Evolutionary conservation across 1,140 invertebrate species (phyloP), one percentile per base, ranked within the genome.

Genomic region (Archivesica marissinica): DNA sequence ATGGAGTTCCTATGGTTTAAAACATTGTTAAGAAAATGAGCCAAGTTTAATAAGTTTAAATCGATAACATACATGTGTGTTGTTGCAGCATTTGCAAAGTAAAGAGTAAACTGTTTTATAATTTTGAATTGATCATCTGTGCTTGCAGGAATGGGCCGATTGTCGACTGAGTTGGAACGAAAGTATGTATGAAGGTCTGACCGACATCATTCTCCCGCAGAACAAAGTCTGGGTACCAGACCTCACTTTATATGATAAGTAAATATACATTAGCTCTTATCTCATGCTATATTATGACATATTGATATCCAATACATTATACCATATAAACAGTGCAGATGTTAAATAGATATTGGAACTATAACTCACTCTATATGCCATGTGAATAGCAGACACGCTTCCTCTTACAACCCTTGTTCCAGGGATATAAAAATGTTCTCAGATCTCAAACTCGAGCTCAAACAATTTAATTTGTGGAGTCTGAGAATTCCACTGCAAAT

Each of bases 171-270:
- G 41, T 13, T 95, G 95, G 95, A 93, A 95, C 88, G 92, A 94
- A 4, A 81, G 82, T 25, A 90, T 95, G 25, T 95, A 93, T 89
- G 92, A 90, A 13, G 93, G 92, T n/a, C 87, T 95, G 9, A 91
- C 90, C 44, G 92, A 91, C n/a, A 90, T 95, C n/a, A 90, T 94
- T 4, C 85, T 95, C 9, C 95, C 95, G 1, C 94, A 93, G 70
- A 90, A 94, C 30, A 93, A 90, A 74, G 92, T 95, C 25, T 95
- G 95, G 95, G 89, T 94, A 1, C 95, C 95, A 0, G 95, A 95
- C 79, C 94, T 95, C 76, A 95, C 95, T 1, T 89, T 95, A 4
- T 95, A 95, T 88, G 95, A 95, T 89, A 95, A 94, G 95, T 95
- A 96, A 23, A 41, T 76, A 50, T 85, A 94, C 41, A 84, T 95